Percentiles rank a stretch among this genome's conserved stretches.
Conservation (phyloP, 2,888 invertebrate genomes). For the Horisme vitalbata region DNA sequence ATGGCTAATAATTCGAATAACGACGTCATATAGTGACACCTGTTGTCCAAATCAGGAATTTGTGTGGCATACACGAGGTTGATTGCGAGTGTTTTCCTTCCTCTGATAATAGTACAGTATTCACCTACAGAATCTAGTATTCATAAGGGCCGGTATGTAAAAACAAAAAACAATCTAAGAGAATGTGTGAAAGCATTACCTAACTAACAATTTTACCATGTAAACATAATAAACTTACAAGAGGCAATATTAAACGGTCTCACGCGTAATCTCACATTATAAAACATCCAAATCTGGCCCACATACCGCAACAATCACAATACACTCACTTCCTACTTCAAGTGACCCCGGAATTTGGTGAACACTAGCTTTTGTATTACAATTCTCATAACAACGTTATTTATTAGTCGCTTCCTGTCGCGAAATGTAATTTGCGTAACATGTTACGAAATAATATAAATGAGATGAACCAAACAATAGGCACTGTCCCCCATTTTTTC, state of each 20-base stretch:
- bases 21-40: background rate
- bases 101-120: no score
- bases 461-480: conserved; percentile 59
- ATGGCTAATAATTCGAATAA: background rate
- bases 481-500: conserved; percentile 58
- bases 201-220: conserved; percentile 1
- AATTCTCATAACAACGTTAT: conserved; percentile 40
- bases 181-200: no score
- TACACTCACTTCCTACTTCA: conserved; percentile 29
- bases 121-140: no score
- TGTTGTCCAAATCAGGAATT: background rate
- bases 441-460: conserved; percentile 54
- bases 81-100: no score
- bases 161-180: no score
- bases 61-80: no score
- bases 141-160: no score
- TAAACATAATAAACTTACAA: conserved; percentile 5
- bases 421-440: conserved; percentile 53
- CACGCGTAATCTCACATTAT: conserved; percentile 24
- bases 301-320: conserved; percentile 30
- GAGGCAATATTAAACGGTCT: conserved; percentile 8
- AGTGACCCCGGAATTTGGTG: conserved; percentile 30
- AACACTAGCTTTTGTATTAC: conserved; percentile 36
- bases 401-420: conserved; percentile 42
- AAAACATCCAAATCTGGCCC: conserved; percentile 23